Evolutionary conservation across 2,797 vertebrate species (phyloP).

Genomic region (Pristis pectinata): DNA sequence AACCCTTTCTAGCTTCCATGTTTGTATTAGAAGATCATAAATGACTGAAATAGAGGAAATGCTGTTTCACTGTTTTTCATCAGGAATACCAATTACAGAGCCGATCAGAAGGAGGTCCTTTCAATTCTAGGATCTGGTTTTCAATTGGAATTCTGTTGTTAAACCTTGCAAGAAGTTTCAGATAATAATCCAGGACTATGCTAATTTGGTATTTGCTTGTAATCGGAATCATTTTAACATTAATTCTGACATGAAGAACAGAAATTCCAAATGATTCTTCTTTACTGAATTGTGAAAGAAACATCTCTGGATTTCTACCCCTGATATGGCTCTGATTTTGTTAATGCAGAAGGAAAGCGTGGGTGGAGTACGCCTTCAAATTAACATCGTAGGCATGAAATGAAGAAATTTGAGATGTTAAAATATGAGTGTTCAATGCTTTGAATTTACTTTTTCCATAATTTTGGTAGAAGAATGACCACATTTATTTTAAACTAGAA

Average conservation of each 20-base stretch:
- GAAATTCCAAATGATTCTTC: not conserved
- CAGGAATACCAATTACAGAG: not conserved
- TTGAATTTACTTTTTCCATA: not conserved
- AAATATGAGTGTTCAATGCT: not conserved
- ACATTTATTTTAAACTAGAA: not conserved
- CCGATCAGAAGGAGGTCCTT: not conserved
- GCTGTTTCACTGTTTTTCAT: not conserved
- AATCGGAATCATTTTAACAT: not conserved
- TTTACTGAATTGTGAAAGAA: not conserved
- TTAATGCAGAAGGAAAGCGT: not conserved
- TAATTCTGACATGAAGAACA: not conserved
- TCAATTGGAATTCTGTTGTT: not conserved
- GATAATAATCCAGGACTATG: not conserved
- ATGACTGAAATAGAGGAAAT: not conserved
- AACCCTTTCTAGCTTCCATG: not conserved
- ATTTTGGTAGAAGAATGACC: not conserved
- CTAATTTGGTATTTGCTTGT: not conserved
- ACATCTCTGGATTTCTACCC: not conserved
- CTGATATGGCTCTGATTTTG: not conserved
- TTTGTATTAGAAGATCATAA: not conserved
- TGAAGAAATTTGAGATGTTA: not conserved
- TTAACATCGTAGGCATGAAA: not conserved
- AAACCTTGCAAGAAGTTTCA: not conserved
- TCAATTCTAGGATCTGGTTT: not conserved
- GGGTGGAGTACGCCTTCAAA: not conserved